Percentiles rank a stretch among this genome's conserved stretches.
phyloP scores from a whole-genome alignment of 1,140 invertebrate genomes.

The Tenebrio molitor region DNA sequence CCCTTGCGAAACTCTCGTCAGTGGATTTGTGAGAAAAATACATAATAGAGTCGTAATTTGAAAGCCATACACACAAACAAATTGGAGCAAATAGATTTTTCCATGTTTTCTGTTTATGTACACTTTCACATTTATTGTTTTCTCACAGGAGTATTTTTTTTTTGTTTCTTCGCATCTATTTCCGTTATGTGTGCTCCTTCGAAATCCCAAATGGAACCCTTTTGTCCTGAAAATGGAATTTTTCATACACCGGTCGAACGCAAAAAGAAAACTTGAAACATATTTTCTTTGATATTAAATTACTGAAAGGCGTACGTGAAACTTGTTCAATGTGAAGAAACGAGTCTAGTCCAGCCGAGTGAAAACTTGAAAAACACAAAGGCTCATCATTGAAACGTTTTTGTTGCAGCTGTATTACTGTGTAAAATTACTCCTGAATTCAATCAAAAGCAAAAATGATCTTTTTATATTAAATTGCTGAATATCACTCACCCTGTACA shows the following conservation, averaged over 20 bases:
- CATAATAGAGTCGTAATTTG: neutral
- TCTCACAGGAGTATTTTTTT: neutral
- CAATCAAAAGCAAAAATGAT: no score
- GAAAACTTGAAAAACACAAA: no score
- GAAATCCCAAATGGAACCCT: neutral
- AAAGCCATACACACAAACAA: neutral
- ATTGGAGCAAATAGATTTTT: neutral
- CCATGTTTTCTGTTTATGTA: neutral
- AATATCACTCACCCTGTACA: no score
- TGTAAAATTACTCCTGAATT: no score
- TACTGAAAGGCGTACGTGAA: neutral
- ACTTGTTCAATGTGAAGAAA: neutral
- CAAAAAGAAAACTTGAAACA: neutral
- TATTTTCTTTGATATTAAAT: slow-evolving; percentile 1
- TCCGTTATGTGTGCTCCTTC: neutral
- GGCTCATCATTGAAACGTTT: no score
- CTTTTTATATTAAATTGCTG: no score
- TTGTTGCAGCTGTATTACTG: no score
- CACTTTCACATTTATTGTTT: neutral
- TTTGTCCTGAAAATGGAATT: neutral
- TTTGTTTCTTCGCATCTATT: neutral
- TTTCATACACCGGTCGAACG: neutral
- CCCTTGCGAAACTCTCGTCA: neutral
- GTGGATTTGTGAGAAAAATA: no score
- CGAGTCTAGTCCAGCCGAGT: no score